These are phyloP conservation scores for Laticauda colubrina DNA, from an alignment of 2,113 vertebrate genomes.

Conservation along the genomic window DNA sequence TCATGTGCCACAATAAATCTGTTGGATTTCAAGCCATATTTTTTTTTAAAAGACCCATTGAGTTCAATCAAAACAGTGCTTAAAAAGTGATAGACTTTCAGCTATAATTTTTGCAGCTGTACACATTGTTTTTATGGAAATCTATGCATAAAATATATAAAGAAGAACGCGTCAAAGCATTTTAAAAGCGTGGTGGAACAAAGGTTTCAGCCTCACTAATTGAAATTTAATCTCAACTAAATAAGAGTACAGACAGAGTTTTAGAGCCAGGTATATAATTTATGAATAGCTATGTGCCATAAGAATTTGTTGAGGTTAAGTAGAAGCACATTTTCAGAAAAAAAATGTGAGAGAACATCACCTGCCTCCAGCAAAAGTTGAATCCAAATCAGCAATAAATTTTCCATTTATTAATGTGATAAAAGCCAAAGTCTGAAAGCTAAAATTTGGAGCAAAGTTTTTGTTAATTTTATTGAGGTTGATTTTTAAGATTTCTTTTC, in stretches of 20 bases:
- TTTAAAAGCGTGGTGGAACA: not conserved
- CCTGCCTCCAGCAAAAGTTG: not conserved
- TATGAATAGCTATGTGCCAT: too few relatives aligned
- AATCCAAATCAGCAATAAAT: not conserved
- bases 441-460: not conserved
- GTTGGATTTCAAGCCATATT: not conserved
- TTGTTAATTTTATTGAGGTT: not conserved
- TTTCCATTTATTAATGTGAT: not conserved
- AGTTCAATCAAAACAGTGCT: not conserved
- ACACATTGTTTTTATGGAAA: not conserved
- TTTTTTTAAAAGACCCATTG: not conserved
- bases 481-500: not conserved
- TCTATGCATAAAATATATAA: not conserved
- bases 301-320: too few relatives aligned
- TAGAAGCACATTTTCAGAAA: not conserved
- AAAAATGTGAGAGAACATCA: not conserved
- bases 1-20: not conserved
- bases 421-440: not conserved
- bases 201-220: not conserved
- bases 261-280: not conserved
- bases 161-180: not conserved
- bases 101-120: not conserved
- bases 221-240: not conserved
- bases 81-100: not conserved
- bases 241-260: not conserved